Evolutionary conservation across 2,113 vertebrate genomes (phyloP), one percentile per base, ranked within the genome.

Genomic region (Bathybates hornii): DNA sequence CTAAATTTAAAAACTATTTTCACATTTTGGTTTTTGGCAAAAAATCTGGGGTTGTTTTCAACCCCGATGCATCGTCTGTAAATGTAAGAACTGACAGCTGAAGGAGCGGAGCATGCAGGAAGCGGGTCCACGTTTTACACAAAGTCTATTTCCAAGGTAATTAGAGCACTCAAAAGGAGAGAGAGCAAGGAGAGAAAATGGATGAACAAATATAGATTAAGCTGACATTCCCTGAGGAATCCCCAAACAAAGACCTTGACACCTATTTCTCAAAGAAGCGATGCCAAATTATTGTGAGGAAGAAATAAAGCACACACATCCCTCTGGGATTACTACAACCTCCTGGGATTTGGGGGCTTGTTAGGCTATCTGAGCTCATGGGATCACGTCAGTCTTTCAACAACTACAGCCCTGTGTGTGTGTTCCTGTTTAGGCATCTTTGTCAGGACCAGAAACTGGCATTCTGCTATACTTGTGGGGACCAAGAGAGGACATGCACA

Each of bases 181-280:
- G 3, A n/a, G 10, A 29, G 13, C n/a, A 80, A 14, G 78, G 8
- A 43, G 5, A 81, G 8, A 38, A 5, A 50, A 43, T 11, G 45
- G 57, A 71, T 57, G 57, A 84, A 81, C 80, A 87, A 87, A 71
- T 84, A 61, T 57, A 86, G 76, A 88, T 86, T 41, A 89, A 87
- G 79, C 14, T 80, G 57, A 85, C 1, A 27, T 27, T 88, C 83
- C 54, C 66, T 2, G n/a, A 87, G 61, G 80, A 91, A 82, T 85
- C 50, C 24, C 66, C 12, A 10, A 19, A 79, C 12, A 63, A 86
- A 82, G 32, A 66, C 61, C 41, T 19, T 78, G 71, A 88, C 82
- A 92, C 43, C 48, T 45, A 34, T 80, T 87, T 91, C 27, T 16
- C 52, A 82, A 41, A 86, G 61, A 80, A 80, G 13, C 4, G 78